Percentiles rank a stretch among this genome's conserved stretches.
Evolutionary conservation across 2,113 vertebrate genomes (phyloP).

Genomic region (Piliocolobus tephrosceles): DNA sequence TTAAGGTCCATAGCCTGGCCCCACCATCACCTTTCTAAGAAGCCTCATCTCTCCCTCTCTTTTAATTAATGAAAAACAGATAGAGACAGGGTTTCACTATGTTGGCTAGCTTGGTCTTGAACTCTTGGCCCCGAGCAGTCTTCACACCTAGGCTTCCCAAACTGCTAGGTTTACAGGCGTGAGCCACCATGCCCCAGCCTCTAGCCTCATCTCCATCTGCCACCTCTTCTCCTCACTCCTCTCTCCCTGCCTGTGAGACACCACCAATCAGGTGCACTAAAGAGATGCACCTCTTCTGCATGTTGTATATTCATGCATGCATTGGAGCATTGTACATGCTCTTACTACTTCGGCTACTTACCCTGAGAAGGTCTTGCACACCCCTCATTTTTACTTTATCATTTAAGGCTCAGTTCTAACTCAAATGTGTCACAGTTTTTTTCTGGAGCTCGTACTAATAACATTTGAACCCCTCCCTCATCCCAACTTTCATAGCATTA

Average conservation of each 20-base stretch:
- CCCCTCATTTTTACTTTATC: not conserved
- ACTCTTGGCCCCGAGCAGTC: too few species aligned
- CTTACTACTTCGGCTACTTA: not conserved
- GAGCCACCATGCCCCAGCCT: too few species aligned
- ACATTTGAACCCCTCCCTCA: not conserved
- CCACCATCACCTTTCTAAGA: not conserved
- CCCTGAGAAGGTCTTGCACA: not conserved
- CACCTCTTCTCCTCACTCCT: not conserved
- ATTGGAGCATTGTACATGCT: not conserved
- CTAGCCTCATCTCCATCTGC: not conserved
- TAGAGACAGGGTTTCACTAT: too few species aligned
- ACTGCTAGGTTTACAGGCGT: too few species aligned
- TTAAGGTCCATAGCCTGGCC: not conserved
- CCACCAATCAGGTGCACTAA: not conserved
- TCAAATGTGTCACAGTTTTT: not conserved
- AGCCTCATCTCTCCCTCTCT: not conserved
- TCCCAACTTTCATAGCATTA: not conserved
- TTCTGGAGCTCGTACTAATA: not conserved
- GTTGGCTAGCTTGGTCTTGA: too few species aligned
- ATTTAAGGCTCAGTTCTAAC: not conserved
- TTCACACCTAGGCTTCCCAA: too few species aligned
- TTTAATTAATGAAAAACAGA: too few species aligned
- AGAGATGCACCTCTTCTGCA: too few species aligned
- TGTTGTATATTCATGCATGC: not conserved
- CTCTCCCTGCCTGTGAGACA: accelerated